Evolutionary conservation across 2,113 vertebrate genomes (phyloP).

Genomic region (Tauraco erythrolophus): DNA sequence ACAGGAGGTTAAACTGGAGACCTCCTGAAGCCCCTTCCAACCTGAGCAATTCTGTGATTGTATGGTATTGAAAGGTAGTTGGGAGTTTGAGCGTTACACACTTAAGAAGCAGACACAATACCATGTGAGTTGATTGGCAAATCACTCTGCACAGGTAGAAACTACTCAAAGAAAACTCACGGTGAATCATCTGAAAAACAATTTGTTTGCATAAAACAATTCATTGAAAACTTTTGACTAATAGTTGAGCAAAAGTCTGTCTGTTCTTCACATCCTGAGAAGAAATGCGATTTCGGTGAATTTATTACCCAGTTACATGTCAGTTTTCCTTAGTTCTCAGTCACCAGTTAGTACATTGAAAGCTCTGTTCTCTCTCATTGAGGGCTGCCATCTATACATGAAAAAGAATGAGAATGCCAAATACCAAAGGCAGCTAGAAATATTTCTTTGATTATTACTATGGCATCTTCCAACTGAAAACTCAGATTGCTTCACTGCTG

Average conservation of each 20-base stretch:
- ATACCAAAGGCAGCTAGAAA: neutral
- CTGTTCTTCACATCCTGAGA: neutral
- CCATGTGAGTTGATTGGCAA: neutral
- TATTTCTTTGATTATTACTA: constrained; percentile 32
- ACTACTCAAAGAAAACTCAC: neutral
- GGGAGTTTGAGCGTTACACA: neutral
- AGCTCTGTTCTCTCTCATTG: neutral
- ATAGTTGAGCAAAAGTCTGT: neutral
- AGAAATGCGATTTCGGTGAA: neutral
- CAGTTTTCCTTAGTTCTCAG: neutral
- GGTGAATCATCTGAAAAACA: neutral
- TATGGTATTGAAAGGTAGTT: neutral
- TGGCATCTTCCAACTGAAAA: neutral
- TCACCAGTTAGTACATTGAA: neutral
- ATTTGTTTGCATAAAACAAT: neutral
- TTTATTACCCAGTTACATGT: neutral
- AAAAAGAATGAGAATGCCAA: constrained; percentile 26
- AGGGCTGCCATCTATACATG: neutral
- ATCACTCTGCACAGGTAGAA: neutral
- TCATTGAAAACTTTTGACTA: neutral
- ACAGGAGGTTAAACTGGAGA: neutral
- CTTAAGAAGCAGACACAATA: neutral
- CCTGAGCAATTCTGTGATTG: neutral
- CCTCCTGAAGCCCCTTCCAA: neutral
- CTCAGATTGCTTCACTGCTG: constrained; percentile 26